Base-by-base conservation (phyloP, 2,888 invertebrate species). In the Tricholauxania praeusta region DNA sequence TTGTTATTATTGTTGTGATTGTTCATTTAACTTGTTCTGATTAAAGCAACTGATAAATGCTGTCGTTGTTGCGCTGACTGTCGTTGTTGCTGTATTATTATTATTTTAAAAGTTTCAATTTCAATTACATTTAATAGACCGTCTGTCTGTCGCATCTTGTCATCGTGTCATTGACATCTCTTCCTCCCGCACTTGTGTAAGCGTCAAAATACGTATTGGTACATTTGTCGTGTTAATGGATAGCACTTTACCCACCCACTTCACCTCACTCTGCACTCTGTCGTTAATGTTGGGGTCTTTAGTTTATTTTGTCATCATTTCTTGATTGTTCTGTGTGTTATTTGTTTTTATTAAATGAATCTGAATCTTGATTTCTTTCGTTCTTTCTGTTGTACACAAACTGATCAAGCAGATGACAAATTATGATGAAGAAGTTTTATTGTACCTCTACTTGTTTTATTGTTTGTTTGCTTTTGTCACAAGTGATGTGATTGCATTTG, bases 151-250 rank as follows among this genome's bases (percentile, higher is more conserved):
- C 32, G 12, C 28, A 53, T 63, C 70, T 53, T 39, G 39, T 39
- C 39, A 39, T 39, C 32, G 63, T 63, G 70, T 70, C 70, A 70
- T 62, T 63, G 70, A 70, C 70, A 53, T 63, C 63, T 32, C 10
- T 39, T 39, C 39, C 10, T 39, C 63, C 63, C 69, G n/a, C 68
- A 52, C 49, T 60, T 51, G 39, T 47, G n/a, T 8, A 28, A 48
- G 14, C 69, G 6, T 39, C 39, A 39, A 7, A 2, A 39, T 39
- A 39, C 39, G 39, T 39, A 39, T 39, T 39, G 39, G 10, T 39
- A 39, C 39, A 39, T 39, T 39, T 39, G 39, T 39, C 10, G 39
- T 10, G 39, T 39, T 8, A 39, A 39, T 39, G 39, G 39, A 39
- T 39, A 39, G 19, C 22, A 39, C 17, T 39, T 12, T 48, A 28